Conservation (phyloP, 2,888 invertebrate genomes). For the Conomelus anceps region DNA sequence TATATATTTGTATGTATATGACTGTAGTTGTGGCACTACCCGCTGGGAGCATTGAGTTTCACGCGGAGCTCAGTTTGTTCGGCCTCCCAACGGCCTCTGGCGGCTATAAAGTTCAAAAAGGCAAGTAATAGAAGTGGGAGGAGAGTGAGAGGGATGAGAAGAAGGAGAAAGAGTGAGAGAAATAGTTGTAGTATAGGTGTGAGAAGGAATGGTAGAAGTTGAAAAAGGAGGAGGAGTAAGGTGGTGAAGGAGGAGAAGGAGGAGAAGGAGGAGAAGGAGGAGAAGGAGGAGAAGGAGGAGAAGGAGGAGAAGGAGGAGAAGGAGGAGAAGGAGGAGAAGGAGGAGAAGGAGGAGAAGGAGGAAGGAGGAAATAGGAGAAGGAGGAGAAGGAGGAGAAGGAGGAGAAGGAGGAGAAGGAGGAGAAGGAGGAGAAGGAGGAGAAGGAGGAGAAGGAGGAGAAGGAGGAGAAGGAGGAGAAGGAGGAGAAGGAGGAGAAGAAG, state of each 20-base stretch:
- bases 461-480: neutral
- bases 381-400: neutral
- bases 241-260: neutral
- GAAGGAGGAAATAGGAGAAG: neutral
- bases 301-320: neutral
- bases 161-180: neutral
- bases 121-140: neutral
- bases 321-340: neutral
- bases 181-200: neutral
- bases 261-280: neutral
- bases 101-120: neutral
- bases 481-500: constrained; percentile 32
- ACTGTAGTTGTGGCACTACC: neutral
- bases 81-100: neutral
- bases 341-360: neutral
- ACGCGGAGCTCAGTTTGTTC: neutral
- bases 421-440: constrained; percentile 14
- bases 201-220: neutral
- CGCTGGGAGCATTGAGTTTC: neutral
- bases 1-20: neutral
- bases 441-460: neutral
- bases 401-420: constrained; percentile 30
- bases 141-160: neutral
- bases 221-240: neutral
- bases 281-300: neutral